Base-by-base conservation (phyloP, 2,113 vertebrate genomes). In the Ciconia boyciana region DNA sequence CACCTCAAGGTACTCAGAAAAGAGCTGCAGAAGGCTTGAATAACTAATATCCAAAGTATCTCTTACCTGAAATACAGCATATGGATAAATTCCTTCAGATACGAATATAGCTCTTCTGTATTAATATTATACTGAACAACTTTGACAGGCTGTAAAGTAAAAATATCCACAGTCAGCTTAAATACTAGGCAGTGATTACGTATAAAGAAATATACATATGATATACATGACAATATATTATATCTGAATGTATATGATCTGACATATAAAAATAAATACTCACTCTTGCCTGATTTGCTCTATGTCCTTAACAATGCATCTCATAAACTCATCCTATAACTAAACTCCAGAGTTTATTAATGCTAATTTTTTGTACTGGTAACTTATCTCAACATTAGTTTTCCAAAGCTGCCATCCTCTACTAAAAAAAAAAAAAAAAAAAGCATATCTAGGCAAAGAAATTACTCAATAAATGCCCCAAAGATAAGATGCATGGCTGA, bases 111-210 rank as follows among this genome's bases (percentile, higher is more conserved):
- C 96, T 99, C 99, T 94, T 99, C 99, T 88, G 99, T 99, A 89
- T 99, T 99, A 95, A 99, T 99, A 96, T 99, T 99, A 96, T 99
- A 99, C 85, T 99, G 99, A 79, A 99, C 99, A 91, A 99, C 99
- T 98, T 97, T 99, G 97, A 99, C 71, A 51, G 99, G 98, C 99
- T 99, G 97, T 25, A 94, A 97, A 68, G 70, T 34, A 94, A 98
- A 83, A 94, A 86, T 5, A 90, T 0, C 21, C 69, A 36, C 9
- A 66, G 25, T 66, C 54, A 94, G 28, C 60, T 85, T 94, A 55
- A 68, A 71, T 36, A 39, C 7, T 26, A 65, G 44, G 22, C 19
- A 83, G 10, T 26, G 13, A 36, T 66, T 25, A 21, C 9, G 29
- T 4, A 41, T 5, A 7, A 51, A 68, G 2, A 62, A 14, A n/a